Evolutionary conservation across 2,113 vertebrate genomes (phyloP), one percentile per base, ranked within the genome.

Genomic region (Gymnobelideus leadbeateri): DNA sequence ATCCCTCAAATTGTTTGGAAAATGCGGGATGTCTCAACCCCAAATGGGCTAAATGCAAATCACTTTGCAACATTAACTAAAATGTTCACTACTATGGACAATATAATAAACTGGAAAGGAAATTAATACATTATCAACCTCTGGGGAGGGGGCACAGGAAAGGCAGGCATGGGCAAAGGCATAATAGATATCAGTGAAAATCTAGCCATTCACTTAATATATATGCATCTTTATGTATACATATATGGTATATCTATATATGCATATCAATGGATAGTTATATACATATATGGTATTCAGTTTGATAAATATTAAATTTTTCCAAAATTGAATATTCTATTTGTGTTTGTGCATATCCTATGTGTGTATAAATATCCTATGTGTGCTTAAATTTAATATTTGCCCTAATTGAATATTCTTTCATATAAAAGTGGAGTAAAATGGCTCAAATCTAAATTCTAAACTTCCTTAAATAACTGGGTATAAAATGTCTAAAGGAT

Each of bases 101-200:
- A 93, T 49, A 8, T 19, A 95, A 89, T 92, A 52, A 91, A 57
- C 31, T 37, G 51, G 91, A 94, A 94, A 46, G 51, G 2, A 25
- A 54, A 12, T 23, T 7, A 91, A 50, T 50, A 53, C 51, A 1
- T 19, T 31, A 54, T 54, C 51, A 89, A 96, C 52, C 0, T 84
- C 50, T 0, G 52, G 16, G 14, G 14, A 19, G 1, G 16, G 52
- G 52, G 16, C 2, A 10, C n/a, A 16, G 21, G 55, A 51, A 3
- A 43, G 26, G 1, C 3, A 14, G 12, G 11, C 0, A 21, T 21
- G 8, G 53, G 2, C 91, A 61, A 8, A 49, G 24, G n/a, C 21
- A 12, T 92, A 91, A 14, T 51, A 50, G 26, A 89, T 51, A 50
- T 3, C 49, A 50, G 3, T 51, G 89, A 47, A 25, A 93, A 8